Conservation (phyloP, 1,140 invertebrate genomes). For the Heliconius hewitsoni region DNA sequence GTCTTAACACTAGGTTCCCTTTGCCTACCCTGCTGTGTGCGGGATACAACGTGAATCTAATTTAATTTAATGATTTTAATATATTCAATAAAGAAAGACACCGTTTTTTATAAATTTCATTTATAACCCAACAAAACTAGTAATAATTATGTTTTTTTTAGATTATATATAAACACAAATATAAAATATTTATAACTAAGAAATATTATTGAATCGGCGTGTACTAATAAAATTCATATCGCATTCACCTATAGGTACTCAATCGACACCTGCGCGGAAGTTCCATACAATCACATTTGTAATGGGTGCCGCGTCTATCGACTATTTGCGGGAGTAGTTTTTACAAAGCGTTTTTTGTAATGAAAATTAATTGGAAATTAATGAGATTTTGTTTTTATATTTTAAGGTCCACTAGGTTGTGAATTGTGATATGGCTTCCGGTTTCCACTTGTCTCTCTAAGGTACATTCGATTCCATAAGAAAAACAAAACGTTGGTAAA, state of each 20-base stretch:
- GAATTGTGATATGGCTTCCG: no score
- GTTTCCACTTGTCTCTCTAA: no score
- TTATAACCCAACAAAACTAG: not conserved
- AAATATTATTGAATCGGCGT: not conserved
- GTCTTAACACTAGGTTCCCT: no score
- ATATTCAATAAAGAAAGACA: no score
- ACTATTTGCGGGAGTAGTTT: not conserved
- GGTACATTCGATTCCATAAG: no score
- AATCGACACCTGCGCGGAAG: conserved; percentile 49
- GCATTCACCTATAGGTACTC: conserved; percentile 29
- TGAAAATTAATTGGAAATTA: not conserved
- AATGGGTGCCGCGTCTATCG: not conserved
- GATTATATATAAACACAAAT: not conserved
- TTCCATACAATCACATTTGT: conserved; percentile 15
- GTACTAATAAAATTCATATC: conserved; percentile 26
- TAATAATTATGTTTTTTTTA: not conserved
- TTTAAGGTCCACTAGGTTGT: no score
- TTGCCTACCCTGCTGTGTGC: no score
- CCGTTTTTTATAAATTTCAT: not conserved
- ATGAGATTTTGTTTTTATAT: not conserved
- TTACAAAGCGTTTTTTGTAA: not conserved
- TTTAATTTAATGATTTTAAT: no score
- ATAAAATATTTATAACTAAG: not conserved
- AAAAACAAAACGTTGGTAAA: no score
- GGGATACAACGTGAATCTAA: no score